These are phyloP conservation scores for Aleiodes testaceus DNA, from an alignment of 2,888 invertebrate species.

Conservation along the genomic window DNA sequence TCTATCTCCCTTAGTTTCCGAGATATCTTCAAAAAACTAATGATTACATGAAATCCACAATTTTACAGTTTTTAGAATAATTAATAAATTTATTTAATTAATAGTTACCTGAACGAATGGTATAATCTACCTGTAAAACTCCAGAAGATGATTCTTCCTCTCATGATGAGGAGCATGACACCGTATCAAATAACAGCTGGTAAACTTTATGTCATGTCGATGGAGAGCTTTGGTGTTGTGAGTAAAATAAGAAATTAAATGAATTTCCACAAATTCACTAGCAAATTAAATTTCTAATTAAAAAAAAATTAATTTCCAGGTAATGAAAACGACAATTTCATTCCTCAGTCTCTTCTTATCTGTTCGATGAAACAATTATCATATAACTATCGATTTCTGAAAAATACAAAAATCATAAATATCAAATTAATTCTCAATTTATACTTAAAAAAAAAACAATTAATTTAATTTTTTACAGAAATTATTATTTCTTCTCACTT, in stretches of 20 bases:
- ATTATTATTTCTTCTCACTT: too few species aligned
- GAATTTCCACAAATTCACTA: background rate
- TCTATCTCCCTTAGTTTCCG: too few species aligned
- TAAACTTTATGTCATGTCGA: constrained; percentile 46
- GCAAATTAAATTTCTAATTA: background rate
- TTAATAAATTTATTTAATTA: constrained; percentile 8
- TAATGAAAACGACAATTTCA: constrained; percentile 49
- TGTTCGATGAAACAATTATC: constrained; percentile 37
- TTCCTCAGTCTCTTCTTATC: constrained; percentile 52
- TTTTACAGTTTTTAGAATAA: too few species aligned
- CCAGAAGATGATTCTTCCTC: constrained; percentile 43
- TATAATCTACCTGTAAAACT: constrained; percentile 41
- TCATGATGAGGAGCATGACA: constrained; percentile 46
- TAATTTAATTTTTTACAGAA: too few species aligned
- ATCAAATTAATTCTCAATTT: too few species aligned
- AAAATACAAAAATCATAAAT: background rate
- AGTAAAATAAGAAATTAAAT: constrained; percentile 13
- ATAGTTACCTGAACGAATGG: constrained; percentile 49
- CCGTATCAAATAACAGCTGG: constrained; percentile 49
- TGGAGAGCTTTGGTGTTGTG: constrained; percentile 48
- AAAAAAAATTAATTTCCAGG: constrained; percentile 33
- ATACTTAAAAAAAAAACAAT: too few species aligned
- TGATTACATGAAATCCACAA: too few species aligned
- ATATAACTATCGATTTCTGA: constrained; percentile 17
- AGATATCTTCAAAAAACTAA: too few species aligned